Percentiles rank a stretch among this genome's conserved stretches.
phyloP scores from a whole-genome alignment of 2,113 vertebrate species.

The Gnathonemus echidnorhynchus region DNA sequence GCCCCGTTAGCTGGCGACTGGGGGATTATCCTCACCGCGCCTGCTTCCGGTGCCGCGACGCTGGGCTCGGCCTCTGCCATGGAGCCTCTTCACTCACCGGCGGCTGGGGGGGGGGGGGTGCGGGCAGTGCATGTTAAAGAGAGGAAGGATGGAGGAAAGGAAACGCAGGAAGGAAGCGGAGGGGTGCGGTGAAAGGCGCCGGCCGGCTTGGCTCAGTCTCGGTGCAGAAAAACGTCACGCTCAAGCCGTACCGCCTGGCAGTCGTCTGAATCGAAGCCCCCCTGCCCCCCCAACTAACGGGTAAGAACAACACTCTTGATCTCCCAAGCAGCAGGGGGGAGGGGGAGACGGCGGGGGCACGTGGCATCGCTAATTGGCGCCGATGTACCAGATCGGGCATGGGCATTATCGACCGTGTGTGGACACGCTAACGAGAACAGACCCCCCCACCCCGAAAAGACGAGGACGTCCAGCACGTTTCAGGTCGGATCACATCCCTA shows the following conservation, averaged over 20 bases:
- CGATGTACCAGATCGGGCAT: slow-evolving; percentile 23
- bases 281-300: neutral
- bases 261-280: neutral
- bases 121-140: neutral
- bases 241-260: neutral
- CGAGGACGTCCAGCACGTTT: neutral
- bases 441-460: neutral
- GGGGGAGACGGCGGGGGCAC: neutral
- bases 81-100: neutral
- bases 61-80: neutral
- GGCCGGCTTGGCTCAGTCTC: neutral
- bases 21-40: slow-evolving; percentile 9
- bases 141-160: neutral
- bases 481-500: neutral
- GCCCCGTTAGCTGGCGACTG: slow-evolving; percentile 6
- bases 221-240: neutral
- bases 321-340: neutral
- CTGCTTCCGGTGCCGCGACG: neutral
- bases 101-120: neutral
- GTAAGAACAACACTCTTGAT: neutral
- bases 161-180: neutral
- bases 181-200: neutral
- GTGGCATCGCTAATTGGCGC: slow-evolving; percentile 26
- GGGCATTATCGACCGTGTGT: slow-evolving; percentile 28
- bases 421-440: slow-evolving; percentile 23